A percentile compares a stretch with the other conserved stretches of the same genome.
Evolutionary conservation across 1,140 invertebrate species (phyloP).

Genomic region (Dendroctonus valens): DNA sequence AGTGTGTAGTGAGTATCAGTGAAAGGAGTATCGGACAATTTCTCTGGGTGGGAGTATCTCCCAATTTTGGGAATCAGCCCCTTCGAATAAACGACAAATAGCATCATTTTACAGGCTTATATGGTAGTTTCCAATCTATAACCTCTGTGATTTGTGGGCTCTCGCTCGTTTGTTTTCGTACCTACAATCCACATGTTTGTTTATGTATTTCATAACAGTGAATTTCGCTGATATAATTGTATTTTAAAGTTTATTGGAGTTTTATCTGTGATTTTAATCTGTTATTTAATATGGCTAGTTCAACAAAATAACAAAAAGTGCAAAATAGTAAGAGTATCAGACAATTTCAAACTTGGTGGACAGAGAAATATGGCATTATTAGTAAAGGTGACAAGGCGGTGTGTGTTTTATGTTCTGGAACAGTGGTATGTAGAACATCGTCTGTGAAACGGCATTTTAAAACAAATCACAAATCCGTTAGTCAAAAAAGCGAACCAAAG

Average conservation of each 20-base stretch:
- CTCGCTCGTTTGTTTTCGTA: neutral
- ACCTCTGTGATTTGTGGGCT: neutral
- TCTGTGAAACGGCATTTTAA: constrained; percentile 36
- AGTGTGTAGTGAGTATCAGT: neutral
- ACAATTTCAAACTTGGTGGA: constrained; percentile 36
- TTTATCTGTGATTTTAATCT: constrained; percentile 10
- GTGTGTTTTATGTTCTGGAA: constrained; percentile 37
- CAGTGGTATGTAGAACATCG: constrained; percentile 36
- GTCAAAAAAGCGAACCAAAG: constrained; percentile 24
- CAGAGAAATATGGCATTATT: constrained; percentile 33
- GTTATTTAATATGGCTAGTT: constrained; percentile 28
- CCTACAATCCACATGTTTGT: neutral
- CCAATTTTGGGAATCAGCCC: no score
- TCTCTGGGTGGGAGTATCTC: neutral
- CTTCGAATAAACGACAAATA: no score
- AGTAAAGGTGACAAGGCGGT: constrained; percentile 31
- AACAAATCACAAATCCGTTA: constrained; percentile 30
- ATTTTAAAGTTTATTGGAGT: neutral
- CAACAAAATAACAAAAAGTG: constrained; percentile 31
- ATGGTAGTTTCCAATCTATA: no score
- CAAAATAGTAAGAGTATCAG: constrained; percentile 17
- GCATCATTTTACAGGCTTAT: no score
- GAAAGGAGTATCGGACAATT: neutral
- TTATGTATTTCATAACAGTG: neutral
- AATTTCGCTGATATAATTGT: neutral